phyloP scores from a whole-genome alignment of 53 echinoderm and acorn worm genomes.

The Astropecten irregularis region DNA sequence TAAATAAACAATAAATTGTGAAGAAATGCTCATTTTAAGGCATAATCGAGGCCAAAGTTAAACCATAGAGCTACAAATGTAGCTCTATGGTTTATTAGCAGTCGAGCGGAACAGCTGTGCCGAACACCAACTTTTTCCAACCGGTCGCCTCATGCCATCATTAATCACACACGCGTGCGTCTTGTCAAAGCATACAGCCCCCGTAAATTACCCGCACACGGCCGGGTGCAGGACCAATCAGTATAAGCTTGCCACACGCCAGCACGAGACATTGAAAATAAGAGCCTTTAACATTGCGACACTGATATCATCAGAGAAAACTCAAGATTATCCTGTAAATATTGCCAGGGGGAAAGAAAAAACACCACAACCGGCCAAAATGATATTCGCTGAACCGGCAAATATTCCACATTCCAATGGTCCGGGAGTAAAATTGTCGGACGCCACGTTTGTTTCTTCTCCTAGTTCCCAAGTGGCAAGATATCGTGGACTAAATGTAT shows the following conservation, averaged over 20 bases:
- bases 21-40: no score
- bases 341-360: background rate
- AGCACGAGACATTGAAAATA: conserved; percentile 16
- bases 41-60: no score
- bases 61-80: no score
- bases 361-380: no score
- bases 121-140: background rate
- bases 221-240: background rate
- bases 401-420: conserved; percentile 44
- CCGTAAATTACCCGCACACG: conserved; percentile 25
- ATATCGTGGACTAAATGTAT: no score
- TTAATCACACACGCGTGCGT: conserved; percentile 31
- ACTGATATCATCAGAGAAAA: background rate
- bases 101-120: background rate
- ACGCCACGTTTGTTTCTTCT: no score
- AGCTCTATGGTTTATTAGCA: no score
- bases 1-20: background rate
- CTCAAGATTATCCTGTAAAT: background rate
- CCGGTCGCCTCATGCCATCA: background rate
- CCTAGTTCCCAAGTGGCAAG: no score
- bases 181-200: background rate
- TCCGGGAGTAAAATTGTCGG: no score
- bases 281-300: no score
- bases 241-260: background rate
- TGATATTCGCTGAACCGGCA: conserved; percentile 28